These are phyloP conservation scores for Anableps anableps DNA, from an alignment of 2,797 vertebrate species.

Conservation along the genomic window DNA sequence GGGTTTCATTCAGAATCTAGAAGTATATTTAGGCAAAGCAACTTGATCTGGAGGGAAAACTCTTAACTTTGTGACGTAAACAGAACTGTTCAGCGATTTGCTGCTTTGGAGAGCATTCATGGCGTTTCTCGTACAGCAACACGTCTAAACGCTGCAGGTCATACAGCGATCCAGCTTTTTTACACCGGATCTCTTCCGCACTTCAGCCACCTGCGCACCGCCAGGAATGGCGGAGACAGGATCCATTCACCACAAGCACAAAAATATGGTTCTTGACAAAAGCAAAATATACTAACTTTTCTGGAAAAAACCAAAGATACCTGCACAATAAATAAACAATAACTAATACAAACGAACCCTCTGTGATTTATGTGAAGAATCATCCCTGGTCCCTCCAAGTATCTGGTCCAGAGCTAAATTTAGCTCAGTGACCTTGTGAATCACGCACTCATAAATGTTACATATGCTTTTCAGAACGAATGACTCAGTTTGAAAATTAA, in stretches of 20 bases:
- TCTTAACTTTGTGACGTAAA: too few species aligned
- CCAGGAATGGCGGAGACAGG: too few species aligned
- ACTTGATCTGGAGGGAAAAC: too few species aligned
- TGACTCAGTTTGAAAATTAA: neutral
- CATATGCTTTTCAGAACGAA: neutral
- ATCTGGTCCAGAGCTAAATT: neutral
- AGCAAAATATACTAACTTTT: neutral
- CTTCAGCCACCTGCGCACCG: too few species aligned
- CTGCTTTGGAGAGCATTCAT: too few species aligned
- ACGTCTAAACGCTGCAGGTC: too few species aligned
- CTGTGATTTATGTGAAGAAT: neutral
- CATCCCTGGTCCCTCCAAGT: neutral
- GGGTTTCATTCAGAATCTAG: too few species aligned
- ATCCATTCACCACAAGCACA: neutral
- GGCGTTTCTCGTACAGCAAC: too few species aligned
- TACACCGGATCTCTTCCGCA: too few species aligned
- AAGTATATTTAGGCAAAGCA: too few species aligned
- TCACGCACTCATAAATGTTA: neutral
- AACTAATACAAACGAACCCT: neutral
- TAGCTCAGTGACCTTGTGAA: conserved; percentile 1
- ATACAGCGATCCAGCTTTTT: too few species aligned
- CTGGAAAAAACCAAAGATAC: neutral
- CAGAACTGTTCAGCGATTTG: too few species aligned
- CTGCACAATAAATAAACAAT: neutral
- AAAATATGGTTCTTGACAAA: neutral